These are phyloP conservation scores for Saiga tatarica DNA, from an alignment of 2,113 vertebrate species.

Conservation along the genomic window DNA sequence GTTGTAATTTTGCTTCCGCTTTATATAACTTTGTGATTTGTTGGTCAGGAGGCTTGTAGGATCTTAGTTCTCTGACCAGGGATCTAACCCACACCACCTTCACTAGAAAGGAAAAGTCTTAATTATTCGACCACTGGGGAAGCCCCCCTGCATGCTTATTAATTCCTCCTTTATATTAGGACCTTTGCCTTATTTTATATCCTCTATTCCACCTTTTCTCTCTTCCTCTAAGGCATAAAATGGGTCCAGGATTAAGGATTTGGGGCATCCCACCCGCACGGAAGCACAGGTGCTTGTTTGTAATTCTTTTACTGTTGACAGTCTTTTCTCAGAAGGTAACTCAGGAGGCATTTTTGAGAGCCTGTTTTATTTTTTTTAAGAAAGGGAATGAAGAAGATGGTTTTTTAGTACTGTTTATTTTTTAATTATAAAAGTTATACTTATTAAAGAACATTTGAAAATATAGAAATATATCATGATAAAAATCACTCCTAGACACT, in stretches of 20 bases:
- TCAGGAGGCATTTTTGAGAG: background rate
- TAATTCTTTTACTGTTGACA: background rate
- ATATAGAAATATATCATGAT: background rate
- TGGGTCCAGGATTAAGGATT: background rate
- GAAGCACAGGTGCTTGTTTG: background rate
- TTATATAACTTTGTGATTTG: background rate
- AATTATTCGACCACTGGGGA: background rate
- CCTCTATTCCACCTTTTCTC: no score
- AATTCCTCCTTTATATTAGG: background rate
- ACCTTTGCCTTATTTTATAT: background rate
- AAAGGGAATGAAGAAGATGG: background rate
- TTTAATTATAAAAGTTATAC: background rate
- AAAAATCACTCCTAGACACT: background rate
- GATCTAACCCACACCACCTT: background rate
- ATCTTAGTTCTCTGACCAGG: background rate
- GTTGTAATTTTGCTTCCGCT: background rate
- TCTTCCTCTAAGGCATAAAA: background rate
- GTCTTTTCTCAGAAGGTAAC: background rate
- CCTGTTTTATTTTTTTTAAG: background rate
- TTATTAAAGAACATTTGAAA: background rate
- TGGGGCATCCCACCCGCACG: accelerated
- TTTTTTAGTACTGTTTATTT: background rate
- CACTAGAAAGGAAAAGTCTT: background rate
- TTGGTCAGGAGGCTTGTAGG: background rate
- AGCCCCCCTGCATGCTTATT: background rate